phyloP scores from a whole-genome alignment of 2,113 vertebrate species.

The Cebidichthys violaceus region DNA sequence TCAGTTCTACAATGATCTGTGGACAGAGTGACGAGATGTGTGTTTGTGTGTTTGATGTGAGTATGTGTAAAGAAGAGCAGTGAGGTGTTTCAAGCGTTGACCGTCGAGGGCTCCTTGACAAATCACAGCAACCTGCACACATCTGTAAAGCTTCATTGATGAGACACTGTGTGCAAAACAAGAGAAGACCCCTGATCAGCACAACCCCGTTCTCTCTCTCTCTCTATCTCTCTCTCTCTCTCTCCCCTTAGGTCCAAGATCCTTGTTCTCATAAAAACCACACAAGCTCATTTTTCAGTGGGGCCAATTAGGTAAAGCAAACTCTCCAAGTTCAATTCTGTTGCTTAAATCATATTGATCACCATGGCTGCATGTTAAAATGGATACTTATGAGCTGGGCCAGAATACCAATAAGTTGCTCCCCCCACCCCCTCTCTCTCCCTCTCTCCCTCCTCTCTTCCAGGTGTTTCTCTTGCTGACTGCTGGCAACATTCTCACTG shows the following conservation, averaged over 20 bases:
- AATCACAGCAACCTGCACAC: slow-evolving; percentile 61
- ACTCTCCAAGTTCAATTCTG: slow-evolving; percentile 81
- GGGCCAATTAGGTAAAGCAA: slow-evolving; percentile 86
- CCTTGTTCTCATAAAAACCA: slow-evolving; percentile 73
- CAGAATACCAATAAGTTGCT: slow-evolving; percentile 72
- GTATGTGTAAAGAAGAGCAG: slow-evolving; percentile 27
- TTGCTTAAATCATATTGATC: slow-evolving; percentile 86
- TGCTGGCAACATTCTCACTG: slow-evolving; percentile 42
- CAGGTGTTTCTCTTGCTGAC: slow-evolving; percentile 66
- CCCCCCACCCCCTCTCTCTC: neutral
- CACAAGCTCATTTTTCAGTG: slow-evolving; percentile 84
- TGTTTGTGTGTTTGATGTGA: slow-evolving; percentile 14
- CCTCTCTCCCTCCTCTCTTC: slow-evolving; percentile 1
- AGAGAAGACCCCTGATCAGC: slow-evolving; percentile 53
- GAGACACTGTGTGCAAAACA: slow-evolving; percentile 52
- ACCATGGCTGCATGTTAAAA: slow-evolving; percentile 80
- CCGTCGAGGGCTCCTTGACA: slow-evolving; percentile 44
- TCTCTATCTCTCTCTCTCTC: too few relatives aligned
- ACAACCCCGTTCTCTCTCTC: slow-evolving; percentile 8
- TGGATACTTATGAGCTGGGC: slow-evolving; percentile 78
- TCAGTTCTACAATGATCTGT: slow-evolving; percentile 46
- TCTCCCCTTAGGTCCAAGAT: slow-evolving; percentile 58
- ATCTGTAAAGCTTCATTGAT: slow-evolving; percentile 72
- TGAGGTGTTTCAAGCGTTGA: slow-evolving; percentile 2
- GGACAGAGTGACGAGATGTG: slow-evolving; percentile 55